Evolutionary conservation across 2,888 invertebrate species (phyloP).

Genomic region (Parthenolecanium corni): DNA sequence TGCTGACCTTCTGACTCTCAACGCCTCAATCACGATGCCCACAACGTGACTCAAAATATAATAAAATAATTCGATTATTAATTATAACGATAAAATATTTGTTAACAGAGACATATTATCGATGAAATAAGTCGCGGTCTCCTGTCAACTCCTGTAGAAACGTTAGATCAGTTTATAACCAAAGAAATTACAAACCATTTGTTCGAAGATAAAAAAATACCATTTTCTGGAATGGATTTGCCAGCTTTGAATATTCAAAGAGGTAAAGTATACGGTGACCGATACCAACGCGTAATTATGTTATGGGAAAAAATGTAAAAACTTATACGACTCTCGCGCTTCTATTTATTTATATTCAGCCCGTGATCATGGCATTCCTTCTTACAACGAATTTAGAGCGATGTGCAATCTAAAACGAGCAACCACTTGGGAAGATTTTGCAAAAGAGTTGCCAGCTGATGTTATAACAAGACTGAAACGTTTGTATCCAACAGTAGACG

Average conservation of each 20-base stretch:
- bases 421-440: conserved; percentile 70
- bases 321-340: too few relatives aligned
- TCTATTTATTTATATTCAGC: too few relatives aligned
- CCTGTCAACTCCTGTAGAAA: conserved; percentile 82
- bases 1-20: too few relatives aligned
- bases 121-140: conserved; percentile 79
- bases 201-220: conserved; percentile 77
- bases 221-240: conserved; percentile 85
- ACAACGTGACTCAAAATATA: too few relatives aligned
- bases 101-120: conserved; percentile 55
- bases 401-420: conserved; percentile 81
- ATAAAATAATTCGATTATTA: too few relatives aligned
- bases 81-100: too few relatives aligned
- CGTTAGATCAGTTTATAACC: conserved; percentile 83
- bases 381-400: conserved; percentile 82
- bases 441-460: conserved; percentile 74
- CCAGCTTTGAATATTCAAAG: conserved; percentile 83
- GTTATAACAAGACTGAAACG: conserved; percentile 51
- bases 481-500: conserved; percentile 80
- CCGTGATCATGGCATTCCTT: conserved; percentile 76
- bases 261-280: conserved; percentile 37
- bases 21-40: too few relatives aligned
- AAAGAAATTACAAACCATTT: conserved; percentile 90
- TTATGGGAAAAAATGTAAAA: too few relatives aligned
- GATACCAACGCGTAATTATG: not conserved